Conservation (phyloP, 2,888 invertebrate species). For the Theretra japonica region DNA sequence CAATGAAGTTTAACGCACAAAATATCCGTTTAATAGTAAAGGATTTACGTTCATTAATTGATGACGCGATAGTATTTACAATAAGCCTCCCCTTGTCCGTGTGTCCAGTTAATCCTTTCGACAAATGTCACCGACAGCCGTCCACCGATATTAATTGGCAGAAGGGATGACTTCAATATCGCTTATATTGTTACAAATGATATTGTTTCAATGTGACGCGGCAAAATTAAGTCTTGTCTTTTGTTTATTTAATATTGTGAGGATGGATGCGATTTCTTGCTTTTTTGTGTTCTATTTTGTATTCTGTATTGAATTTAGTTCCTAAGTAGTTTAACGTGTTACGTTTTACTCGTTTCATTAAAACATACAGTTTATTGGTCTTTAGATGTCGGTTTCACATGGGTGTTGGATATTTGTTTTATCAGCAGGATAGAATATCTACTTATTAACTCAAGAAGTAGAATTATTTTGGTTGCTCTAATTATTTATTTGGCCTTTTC, state of each 20-base stretch:
- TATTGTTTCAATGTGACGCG: neutral
- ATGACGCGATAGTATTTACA: conserved; percentile 23
- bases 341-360: too few species aligned
- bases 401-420: too few species aligned
- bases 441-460: too few species aligned
- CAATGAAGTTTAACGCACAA: neutral
- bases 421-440: too few species aligned
- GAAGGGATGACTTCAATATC: conserved; percentile 15
- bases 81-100: conserved; percentile 33
- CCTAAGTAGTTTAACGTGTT: too few species aligned
- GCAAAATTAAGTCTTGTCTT: neutral
- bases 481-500: too few species aligned
- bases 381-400: too few species aligned
- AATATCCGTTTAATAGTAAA: conserved; percentile 2
- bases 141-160: conserved; percentile 26
- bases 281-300: too few species aligned
- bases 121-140: conserved; percentile 28
- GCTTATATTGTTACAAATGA: conserved; percentile 2
- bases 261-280: too few species aligned
- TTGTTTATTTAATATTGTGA: neutral
- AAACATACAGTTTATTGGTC: too few species aligned
- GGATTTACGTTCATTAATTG: conserved; percentile 3
- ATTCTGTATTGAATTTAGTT: too few species aligned
- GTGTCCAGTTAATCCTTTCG: conserved; percentile 32
- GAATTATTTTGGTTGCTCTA: too few species aligned